Evolutionary conservation across 2,797 vertebrate genomes (phyloP).

Genomic region (Argyrosomus regius): DNA sequence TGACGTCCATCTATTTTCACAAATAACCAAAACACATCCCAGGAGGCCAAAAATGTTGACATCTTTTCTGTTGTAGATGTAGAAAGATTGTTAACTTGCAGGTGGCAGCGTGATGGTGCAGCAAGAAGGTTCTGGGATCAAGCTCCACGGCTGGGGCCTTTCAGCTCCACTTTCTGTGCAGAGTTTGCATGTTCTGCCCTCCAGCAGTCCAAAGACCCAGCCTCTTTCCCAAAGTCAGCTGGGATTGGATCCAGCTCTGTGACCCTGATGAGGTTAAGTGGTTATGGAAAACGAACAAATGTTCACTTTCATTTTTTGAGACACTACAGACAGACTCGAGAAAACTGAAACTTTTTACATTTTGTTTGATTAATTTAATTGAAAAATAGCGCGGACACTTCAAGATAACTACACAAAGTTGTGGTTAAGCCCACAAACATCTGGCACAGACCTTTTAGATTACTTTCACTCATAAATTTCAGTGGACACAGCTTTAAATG

Average conservation of each 20-base stretch:
- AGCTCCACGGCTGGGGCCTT: too few relatives aligned
- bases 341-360: background rate
- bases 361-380: background rate
- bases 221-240: too few relatives aligned
- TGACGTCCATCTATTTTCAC: background rate
- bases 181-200: too few relatives aligned
- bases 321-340: background rate
- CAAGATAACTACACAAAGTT: background rate
- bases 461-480: background rate
- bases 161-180: too few relatives aligned
- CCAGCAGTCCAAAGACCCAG: too few relatives aligned
- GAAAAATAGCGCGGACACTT: background rate
- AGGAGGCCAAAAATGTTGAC: background rate
- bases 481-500: background rate
- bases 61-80: background rate
- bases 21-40: background rate
- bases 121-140: too few relatives aligned
- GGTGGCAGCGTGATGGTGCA: too few relatives aligned
- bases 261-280: too few relatives aligned
- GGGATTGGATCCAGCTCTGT: too few relatives aligned
- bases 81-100: background rate
- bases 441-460: background rate
- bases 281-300: too few relatives aligned
- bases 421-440: background rate
- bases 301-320: background rate